Base-by-base conservation (phyloP, 2,113 vertebrate species). In the Panthera leo region DNA sequence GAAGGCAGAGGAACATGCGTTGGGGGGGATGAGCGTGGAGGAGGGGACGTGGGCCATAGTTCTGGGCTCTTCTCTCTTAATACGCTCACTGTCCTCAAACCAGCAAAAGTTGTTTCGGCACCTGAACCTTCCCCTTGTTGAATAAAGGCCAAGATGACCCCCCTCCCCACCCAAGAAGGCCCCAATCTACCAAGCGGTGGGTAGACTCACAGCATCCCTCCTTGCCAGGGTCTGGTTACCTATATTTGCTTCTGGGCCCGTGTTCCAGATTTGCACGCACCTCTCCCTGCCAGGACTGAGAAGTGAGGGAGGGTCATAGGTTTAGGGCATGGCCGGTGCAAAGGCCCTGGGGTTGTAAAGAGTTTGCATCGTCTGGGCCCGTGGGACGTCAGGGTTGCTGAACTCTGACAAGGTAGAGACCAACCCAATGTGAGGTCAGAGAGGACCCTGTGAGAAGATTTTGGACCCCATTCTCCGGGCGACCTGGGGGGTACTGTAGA, bases 201-300 rank as follows among this genome's bases (percentile, higher is more conserved):
- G 29, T 13, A 5, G 29, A 53, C 27, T 19, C 1, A 0, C 0
- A 3, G 16, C 16, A 39, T 1, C 21, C 18, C 70, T 63, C 5
- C 42, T 7, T 19, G 36, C 29, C 76, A 13, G 65, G 31, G 5
- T 34, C 61, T 42, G 65, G 27, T 6, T 45, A 45, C 11, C 31
- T 39, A 0, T 9, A 13, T 53, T 65, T n/a, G 61, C 27, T 80
- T 61, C 39, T 21, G 88, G 70, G 36, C 27, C 14, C 42, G 0
- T 4, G 39, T 23, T 63, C 53, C 31, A 34, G 34, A 53, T 73
- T 5, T 29, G n/a, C 15, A 36, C 13, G 39, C 31, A n/a, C 14
- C 29, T 78, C 21, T 27, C 4, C 51, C 14, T 29, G 31, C 39
- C 14, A n/a, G 73, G 27, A 61, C 58, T 51, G 55, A 85, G 88